Base-by-base conservation (phyloP, 2,797 vertebrate species). In the Rhynchotus rufescens region DNA sequence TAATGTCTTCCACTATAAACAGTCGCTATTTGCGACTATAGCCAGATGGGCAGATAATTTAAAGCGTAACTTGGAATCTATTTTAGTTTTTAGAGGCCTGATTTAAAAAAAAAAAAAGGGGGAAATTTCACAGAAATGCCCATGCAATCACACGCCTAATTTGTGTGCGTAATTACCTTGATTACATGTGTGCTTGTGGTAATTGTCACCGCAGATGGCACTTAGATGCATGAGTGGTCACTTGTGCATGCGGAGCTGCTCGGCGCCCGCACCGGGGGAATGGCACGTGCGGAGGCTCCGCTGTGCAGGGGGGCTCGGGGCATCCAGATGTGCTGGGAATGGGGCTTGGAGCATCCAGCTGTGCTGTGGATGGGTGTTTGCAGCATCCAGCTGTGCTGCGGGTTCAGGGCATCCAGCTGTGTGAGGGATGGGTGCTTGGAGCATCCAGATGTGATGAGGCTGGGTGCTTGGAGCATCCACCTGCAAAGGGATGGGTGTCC, bases 131-230 rank as follows among this genome's bases (percentile, higher is more conserved):
- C 16, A 38, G 93, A 92, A 86, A 80, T 91, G 92, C 92, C 94
- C 80, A 2, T 36, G 91, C 95, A 93, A 95, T 95, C 93, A 74
- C 93, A 91, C n/a, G 65, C 77, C 91, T 88, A 86, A 95, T 95
- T 93, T 86, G 87, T 65, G 23, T 8, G 26, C 2, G 26, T 93
- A 93, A 91, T 94, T 95, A 68, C 44, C 85, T 89, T 26, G 32
- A 59, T 62, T 75, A 77, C 76, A 21, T 3, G 72, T 20, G 57
- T 5, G 73, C 76, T 69, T 15, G 17, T 49, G 67, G 26, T 91
- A 92, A 95, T 92, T 86, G 95, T 79, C 13, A 8, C 87, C 75
- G 0, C 93, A 93, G 95, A 71, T 95, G 95, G 91, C 0, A 19
- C 3, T 11, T 32, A 89, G 93, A 73, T 40, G 90, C 89, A 30